Evolutionary conservation across 2,888 invertebrate species (phyloP), one percentile per base, ranked within the genome.

Genomic region (Schrankia costaestrigalis): DNA sequence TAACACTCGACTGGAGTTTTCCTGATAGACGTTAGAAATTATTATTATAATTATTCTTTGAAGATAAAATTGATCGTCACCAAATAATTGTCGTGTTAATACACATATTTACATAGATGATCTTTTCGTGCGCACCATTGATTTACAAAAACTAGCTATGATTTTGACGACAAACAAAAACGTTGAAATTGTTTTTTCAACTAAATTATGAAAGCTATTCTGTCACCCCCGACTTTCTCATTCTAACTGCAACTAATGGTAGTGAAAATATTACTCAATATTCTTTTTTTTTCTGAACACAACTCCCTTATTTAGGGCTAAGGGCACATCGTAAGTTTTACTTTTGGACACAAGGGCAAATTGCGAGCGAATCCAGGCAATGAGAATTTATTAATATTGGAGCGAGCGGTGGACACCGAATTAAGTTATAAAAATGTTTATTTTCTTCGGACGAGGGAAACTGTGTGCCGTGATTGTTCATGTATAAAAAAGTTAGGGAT

Each of bases 381-480:
- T 82, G 81, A 83, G 83, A 85, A 87, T 86, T 87, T 87, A 87
- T 86, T 86, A 83, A 86, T 85, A 87, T 87, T 85, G 82, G 56
- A 73, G 74, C 75, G 63, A 56, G 61, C 79, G 50, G 52, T 56
- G 55, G 53, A 55, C 55, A 46, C 33, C 30, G 38, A 82, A 83
- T 83, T 82, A 82, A 78, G 69, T 71, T 69, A 65, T 68, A 67
- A 69, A 69, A 65, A 71, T 68, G 70, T 72, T 76, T 72, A 73
- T 74, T 51, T 55, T 51, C 41, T 40, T 44, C 18, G 32, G 37
- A 26, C 23, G 30, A 26, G 41, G 38, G 21, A 18, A 30, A 30
- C 29, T 26, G 34, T 18, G 11, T 5, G 23, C 11, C 25, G 5
- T 39, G 28, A 30, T 39, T 39, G 38, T 29, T 26, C 30, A 30